Conservation (phyloP, 2,797 vertebrate genomes). For the Emydoidea blandingii region DNA sequence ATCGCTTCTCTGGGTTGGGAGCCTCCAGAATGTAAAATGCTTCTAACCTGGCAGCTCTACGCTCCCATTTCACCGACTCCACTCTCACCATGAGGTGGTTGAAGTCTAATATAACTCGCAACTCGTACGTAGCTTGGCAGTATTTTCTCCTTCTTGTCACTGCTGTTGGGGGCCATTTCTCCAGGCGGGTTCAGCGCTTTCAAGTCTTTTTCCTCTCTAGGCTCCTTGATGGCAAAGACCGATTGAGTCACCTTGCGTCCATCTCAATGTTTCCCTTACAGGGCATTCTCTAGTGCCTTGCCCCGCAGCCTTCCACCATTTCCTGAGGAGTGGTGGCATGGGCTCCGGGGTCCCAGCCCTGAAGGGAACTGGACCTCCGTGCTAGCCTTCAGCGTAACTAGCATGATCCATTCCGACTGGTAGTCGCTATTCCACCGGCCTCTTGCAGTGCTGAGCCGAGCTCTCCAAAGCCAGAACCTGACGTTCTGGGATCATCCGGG, state of each 20-base stretch:
- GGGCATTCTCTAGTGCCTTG: slow-evolving; percentile 7
- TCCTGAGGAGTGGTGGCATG: not conserved
- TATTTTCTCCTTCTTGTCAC: slow-evolving; percentile 44
- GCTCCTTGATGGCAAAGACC: slow-evolving; percentile 66
- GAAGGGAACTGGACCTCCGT: accelerated
- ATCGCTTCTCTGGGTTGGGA: not conserved
- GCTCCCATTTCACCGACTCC: slow-evolving; percentile 1
- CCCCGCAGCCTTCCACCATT: accelerated
- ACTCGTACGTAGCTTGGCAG: slow-evolving; percentile 34
- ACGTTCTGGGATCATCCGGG: not conserved
- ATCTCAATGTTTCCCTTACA: slow-evolving; percentile 72
- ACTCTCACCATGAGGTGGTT: not conserved
- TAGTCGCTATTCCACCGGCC: not conserved
- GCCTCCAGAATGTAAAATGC: slow-evolving; percentile 34
- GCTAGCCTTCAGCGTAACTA: not conserved
- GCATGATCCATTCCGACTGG: not conserved
- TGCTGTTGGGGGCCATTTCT: slow-evolving; percentile 68
- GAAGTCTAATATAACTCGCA: not conserved
- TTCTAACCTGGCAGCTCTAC: slow-evolving; percentile 16
- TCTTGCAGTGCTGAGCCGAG: not conserved
- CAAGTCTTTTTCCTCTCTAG: slow-evolving; percentile 20
- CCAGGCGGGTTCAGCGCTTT: slow-evolving; percentile 38
- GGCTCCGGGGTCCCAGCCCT: not conserved
- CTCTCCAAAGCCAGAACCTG: accelerated
- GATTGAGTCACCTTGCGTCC: slow-evolving; percentile 76